phyloP scores from a whole-genome alignment of 2,888 invertebrate species.

The Hyposoter didymator region DNA sequence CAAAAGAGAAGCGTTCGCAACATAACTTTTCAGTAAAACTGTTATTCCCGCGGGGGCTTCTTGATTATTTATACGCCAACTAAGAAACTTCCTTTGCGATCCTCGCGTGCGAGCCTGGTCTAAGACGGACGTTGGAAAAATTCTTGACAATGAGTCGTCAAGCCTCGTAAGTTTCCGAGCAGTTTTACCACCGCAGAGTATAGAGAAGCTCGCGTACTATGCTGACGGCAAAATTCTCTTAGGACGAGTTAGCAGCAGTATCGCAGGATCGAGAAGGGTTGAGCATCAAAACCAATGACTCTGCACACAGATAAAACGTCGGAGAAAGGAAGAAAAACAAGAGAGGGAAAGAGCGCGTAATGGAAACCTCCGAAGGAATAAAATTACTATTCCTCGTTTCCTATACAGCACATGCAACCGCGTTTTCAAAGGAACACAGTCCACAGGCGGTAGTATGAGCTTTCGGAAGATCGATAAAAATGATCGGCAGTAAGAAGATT shows the following conservation, averaged over 20 bases:
- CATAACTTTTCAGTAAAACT: conserved; percentile 60
- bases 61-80: conserved; percentile 30
- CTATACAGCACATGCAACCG: conserved; percentile 2
- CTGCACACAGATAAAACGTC: background rate
- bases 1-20: conserved; percentile 26
- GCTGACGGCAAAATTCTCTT: conserved; percentile 24
- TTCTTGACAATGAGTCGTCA: conserved; percentile 55
- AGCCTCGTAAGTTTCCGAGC: conserved; percentile 27
- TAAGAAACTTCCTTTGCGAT: conserved; percentile 57
- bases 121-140: conserved; percentile 50
- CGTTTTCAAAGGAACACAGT: background rate
- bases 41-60: conserved; percentile 50
- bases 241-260: conserved; percentile 27
- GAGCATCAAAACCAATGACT: conserved; percentile 27
- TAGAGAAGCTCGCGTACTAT: background rate
- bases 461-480: conserved; percentile 65
- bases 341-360: background rate
- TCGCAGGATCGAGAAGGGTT: conserved; percentile 22
- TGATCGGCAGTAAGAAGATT: conserved; percentile 52
- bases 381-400: conserved; percentile 12
- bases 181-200: background rate
- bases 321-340: background rate
- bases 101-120: conserved; percentile 51
- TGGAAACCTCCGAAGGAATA: background rate
- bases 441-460: background rate